These are phyloP conservation scores for Myotis planiceps DNA, from an alignment of 2,797 vertebrate genomes.

Conservation along the genomic window DNA sequence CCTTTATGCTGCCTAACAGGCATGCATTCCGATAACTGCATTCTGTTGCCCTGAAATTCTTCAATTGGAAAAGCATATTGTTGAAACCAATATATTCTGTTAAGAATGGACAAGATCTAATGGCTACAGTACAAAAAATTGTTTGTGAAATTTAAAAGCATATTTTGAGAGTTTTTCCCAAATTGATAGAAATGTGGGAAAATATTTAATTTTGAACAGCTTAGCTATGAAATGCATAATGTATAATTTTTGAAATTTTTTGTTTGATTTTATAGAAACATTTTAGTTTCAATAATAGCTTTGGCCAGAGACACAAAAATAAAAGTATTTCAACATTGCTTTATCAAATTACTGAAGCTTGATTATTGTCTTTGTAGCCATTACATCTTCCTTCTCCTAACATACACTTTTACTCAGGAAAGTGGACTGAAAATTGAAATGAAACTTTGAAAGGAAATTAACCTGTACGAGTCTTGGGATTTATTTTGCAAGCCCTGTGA, in stretches of 20 bases:
- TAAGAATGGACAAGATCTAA: slow-evolving; percentile 58
- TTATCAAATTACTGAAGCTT: slow-evolving; percentile 55
- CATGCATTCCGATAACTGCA: slow-evolving; percentile 69
- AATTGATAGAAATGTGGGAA: slow-evolving; percentile 57
- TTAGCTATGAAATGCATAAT: slow-evolving; percentile 68
- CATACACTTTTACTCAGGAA: slow-evolving; percentile 86
- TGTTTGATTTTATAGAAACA: slow-evolving; percentile 74
- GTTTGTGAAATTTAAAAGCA: slow-evolving; percentile 34
- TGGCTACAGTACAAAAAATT: slow-evolving; percentile 65
- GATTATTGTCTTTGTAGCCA: slow-evolving; percentile 73
- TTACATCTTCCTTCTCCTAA: slow-evolving; percentile 72
- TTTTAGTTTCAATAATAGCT: slow-evolving; percentile 60
- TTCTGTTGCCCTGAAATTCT: slow-evolving; percentile 68
- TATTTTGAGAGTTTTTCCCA: slow-evolving; percentile 55
- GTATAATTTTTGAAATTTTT: slow-evolving; percentile 67
- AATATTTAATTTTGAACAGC: slow-evolving; percentile 72
- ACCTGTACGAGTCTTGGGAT: slow-evolving; percentile 30
- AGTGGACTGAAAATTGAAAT: slow-evolving; percentile 78
- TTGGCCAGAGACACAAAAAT: slow-evolving; percentile 70
- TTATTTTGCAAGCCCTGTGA: slow-evolving; percentile 77
- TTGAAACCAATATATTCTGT: slow-evolving; percentile 56
- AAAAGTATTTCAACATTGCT: slow-evolving; percentile 55
- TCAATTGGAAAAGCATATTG: slow-evolving; percentile 66
- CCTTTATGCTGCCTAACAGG: not conserved
- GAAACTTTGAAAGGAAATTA: slow-evolving; percentile 68